Base-by-base conservation (phyloP, 1,140 invertebrate species). In the Conopomorpha cramerella region DNA sequence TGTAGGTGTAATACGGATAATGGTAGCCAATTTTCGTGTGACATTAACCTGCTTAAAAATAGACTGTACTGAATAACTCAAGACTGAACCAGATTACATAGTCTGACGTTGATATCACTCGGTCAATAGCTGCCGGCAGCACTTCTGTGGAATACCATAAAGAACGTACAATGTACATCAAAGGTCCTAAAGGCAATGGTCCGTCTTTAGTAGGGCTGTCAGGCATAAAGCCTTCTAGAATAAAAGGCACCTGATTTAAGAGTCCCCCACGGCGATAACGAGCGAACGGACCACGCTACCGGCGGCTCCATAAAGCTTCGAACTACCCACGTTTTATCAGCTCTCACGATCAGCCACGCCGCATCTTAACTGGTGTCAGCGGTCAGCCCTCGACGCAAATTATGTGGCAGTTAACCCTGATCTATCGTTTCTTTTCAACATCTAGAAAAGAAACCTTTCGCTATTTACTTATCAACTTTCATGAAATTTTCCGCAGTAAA, bases 311-410 rank as follows among this genome's bases (percentile, higher is more conserved):
- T 65, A 62, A 72, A 68, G 60, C 52, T 51, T 53, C 42, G 45
- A 50, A 56, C 49, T 62, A 61, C 51, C 60, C 53, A 50, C 57
- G 51, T 51, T 58, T 63, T 63, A 65, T 59, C 55, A 49, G 25
- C 45, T 34, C 38, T 52, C 41, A 43, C 46, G 51, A 65, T 62
- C 61, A 47, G 45, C 54, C 56, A 10, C 19, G 19, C 19, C 51
- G 55, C 61, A 59, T 61, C 55, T 54, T 48, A 41, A 44, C 46
- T 47, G 45, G 46, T 45, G 54, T 61, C 60, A 61, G 61, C 55
- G 44, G 34, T 41, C 39, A 46, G 38, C 43, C 41, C 43, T 42
- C 45, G 52, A 59, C 49, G 49, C 49, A 50, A 67, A 57, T 66
- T 63, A 61, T 58, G 55, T 57, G 36, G 39, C 60, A 45, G 55